Evolutionary conservation across 1,140 invertebrate genomes (phyloP).

Genomic region (Diprion similis): DNA sequence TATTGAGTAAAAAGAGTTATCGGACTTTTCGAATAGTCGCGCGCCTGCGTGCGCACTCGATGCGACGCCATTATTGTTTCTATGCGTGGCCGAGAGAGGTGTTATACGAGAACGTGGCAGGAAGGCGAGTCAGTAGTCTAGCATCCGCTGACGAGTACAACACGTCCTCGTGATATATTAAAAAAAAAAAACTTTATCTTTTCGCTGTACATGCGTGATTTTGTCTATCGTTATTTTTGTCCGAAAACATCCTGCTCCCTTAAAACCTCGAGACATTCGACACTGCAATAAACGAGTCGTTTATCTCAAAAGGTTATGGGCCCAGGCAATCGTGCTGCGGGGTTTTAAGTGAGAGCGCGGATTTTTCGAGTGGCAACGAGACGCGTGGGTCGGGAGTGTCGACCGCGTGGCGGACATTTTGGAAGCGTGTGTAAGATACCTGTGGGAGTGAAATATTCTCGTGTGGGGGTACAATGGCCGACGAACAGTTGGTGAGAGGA

Average conservation of each 20-base stretch:
- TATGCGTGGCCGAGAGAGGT: too few relatives aligned
- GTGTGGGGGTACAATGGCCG: conserved; percentile 14
- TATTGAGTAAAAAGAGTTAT: not conserved
- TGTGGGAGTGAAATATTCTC: not conserved
- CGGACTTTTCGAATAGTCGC: not conserved
- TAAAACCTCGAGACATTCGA: too few relatives aligned
- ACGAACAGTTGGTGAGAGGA: conserved; percentile 17
- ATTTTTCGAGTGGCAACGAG: not conserved
- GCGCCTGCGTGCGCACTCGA: not conserved
- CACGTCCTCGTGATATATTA: too few relatives aligned
- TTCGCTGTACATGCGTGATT: too few relatives aligned
- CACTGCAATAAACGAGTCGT: too few relatives aligned
- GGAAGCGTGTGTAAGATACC: not conserved
- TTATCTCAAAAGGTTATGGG: conserved; percentile 27
- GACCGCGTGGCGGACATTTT: conserved; percentile 9
- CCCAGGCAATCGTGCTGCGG: conserved; percentile 14
- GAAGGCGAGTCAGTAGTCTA: too few relatives aligned
- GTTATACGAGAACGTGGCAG: too few relatives aligned
- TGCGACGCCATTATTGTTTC: too few relatives aligned
- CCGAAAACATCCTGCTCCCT: too few relatives aligned
- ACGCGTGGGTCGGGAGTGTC: not conserved
- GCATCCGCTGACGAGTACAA: too few relatives aligned
- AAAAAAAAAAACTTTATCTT: too few relatives aligned
- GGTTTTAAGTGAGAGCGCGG: not conserved
- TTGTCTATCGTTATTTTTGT: too few relatives aligned